phyloP scores from a whole-genome alignment of 1,140 invertebrate genomes.

The Orussus abietinus region DNA sequence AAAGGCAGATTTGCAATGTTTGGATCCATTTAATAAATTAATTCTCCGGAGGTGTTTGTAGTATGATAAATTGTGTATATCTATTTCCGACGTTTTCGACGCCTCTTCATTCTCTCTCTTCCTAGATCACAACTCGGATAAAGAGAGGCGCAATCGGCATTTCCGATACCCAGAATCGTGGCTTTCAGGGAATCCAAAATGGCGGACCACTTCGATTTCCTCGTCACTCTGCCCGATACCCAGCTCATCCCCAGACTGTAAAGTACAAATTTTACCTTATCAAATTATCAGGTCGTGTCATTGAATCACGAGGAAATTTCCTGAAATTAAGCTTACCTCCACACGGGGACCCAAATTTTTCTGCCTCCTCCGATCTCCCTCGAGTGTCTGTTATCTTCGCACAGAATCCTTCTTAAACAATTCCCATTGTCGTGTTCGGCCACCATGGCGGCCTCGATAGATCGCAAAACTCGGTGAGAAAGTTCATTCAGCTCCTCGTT shows the following conservation, averaged over 20 bases:
- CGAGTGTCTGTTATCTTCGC: conserved; percentile 62
- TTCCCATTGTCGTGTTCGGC: conserved; percentile 47
- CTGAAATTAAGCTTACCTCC: conserved; percentile 59
- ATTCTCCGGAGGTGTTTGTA: no score
- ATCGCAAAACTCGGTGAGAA: conserved; percentile 53
- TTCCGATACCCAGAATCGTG: conserved; percentile 60
- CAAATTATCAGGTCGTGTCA: background rate
- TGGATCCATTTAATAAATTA: no score
- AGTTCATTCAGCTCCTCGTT: conserved; percentile 55
- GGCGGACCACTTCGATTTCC: conserved; percentile 39
- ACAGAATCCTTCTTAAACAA: conserved; percentile 61
- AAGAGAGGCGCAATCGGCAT: conserved; percentile 57
- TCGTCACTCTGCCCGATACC: conserved; percentile 51
- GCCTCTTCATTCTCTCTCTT: conserved; percentile 37
- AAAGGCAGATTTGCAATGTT: no score
- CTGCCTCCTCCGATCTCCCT: conserved; percentile 50
- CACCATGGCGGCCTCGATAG: conserved; percentile 55
- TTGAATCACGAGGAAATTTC: background rate
- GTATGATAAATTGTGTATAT: background rate
- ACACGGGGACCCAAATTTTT: conserved; percentile 64
- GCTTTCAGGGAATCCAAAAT: conserved; percentile 57
- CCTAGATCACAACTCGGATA: conserved; percentile 45
- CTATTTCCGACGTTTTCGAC: conserved; percentile 36
- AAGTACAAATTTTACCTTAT: conserved; percentile 19
- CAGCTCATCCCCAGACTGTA: conserved; percentile 61